Conservation (phyloP, 92 coral and sea anemone species). For the Blastomussa wellsi region DNA sequence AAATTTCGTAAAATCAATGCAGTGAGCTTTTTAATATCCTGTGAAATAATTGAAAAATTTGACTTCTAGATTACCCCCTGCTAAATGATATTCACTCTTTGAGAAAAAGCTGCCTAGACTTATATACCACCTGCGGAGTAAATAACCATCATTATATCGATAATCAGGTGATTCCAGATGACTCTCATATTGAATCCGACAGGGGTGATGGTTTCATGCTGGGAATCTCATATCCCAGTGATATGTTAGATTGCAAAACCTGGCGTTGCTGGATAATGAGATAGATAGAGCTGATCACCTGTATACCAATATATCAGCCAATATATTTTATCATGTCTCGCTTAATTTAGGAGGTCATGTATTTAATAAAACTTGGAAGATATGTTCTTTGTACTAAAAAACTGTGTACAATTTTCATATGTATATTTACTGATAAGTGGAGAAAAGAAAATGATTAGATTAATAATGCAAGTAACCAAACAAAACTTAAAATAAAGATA, state of each 20-base stretch:
- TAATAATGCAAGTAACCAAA: slow-evolving; percentile 17
- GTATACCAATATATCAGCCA: background rate
- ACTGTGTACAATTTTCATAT: background rate
- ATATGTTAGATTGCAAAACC: background rate
- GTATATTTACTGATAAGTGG: slow-evolving; percentile 2
- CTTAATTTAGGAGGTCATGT: background rate
- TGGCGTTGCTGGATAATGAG: background rate
- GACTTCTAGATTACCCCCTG: slow-evolving; percentile 31
- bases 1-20: background rate
- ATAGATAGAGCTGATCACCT: background rate
- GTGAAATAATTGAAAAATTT: slow-evolving; percentile 5
- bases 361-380: background rate
- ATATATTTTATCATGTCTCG: background rate
- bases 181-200: background rate
- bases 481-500: background rate
- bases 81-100: slow-evolving; percentile 13
- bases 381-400: slow-evolving; percentile 18
- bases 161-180: slow-evolving; percentile 21
- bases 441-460: slow-evolving; percentile 9
- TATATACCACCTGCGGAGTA: slow-evolving; percentile 22
- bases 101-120: background rate
- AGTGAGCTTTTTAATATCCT: slow-evolving; percentile 20
- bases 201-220: slow-evolving; percentile 17
- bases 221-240: background rate
- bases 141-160: slow-evolving; percentile 13